Evolutionary conservation across 1,140 invertebrate species (phyloP), one percentile per base, ranked within the genome.

Genomic region (Sipha flava): DNA sequence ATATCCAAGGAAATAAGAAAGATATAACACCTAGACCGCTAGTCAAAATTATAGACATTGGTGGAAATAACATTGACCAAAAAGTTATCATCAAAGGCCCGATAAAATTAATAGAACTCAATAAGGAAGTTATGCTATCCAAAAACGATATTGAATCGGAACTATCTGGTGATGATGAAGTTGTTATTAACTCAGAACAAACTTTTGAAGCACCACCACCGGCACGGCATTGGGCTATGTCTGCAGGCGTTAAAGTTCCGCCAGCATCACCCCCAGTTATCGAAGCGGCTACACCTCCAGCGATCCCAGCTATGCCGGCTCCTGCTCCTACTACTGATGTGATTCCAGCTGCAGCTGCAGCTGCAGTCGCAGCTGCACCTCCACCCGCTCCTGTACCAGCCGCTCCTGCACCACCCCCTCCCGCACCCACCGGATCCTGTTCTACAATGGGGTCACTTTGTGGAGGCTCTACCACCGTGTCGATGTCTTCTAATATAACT

Each of bases 31-130:
- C 84, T 14, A 83, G 62, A 18, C 82, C 83, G 37, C 83, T 83
- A 10, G 83, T 81, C 18, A 84, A n/a, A 18, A 85, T 73, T 23
- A 85, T 80, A 12, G 83, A 83, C 14, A 85, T 73, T 10, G 85
- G 85, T 16, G 84, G 84, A 21, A 85, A 81, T 43, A 85, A 64
- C 10, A 85, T 81, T 1, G 83, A 81, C 82, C 84, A 83, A 49
- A 85, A 82, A 16, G 83, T 81, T 37, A 84, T 79, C 23, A 81
- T 79, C 3, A 85, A 80, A 0, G 83, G 84, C 45, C 83, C 83
- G 9, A 84, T 77, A 23, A 84, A 75, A n/a, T 83, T 80, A 16
- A 84, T 68, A 23, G 82, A 80, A 45, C 82, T 80, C 12, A 84
- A 77, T 7, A 82, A 16, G 1, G 81, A 77, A n/a, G 52, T 52